Conservation (phyloP, 2,113 vertebrate species). For the Dolichallabes microphthalmus region DNA sequence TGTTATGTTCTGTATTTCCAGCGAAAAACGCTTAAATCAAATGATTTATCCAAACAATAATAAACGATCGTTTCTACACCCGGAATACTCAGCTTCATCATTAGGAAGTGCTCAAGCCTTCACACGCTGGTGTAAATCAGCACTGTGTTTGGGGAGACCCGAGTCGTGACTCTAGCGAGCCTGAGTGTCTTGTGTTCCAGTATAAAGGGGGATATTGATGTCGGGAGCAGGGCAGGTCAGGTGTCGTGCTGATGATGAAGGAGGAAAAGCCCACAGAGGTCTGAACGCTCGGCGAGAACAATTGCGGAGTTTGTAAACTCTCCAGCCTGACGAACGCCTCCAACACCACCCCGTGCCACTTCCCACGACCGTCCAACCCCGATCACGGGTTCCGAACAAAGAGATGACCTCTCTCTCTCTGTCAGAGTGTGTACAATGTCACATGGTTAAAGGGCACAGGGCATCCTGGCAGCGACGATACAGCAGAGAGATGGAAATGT, state of each 20-base stretch:
- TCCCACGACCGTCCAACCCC: constrained; percentile 24
- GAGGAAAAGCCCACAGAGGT: constrained; percentile 43
- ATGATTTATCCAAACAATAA: background rate
- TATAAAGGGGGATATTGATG: constrained; percentile 34
- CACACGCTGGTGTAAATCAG: background rate
- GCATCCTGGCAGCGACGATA: constrained; percentile 33
- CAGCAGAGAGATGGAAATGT: constrained; percentile 1
- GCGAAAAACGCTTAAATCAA: background rate
- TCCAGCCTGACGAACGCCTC: constrained; percentile 26
- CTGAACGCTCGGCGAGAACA: constrained; percentile 38
- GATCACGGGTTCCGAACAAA: constrained; percentile 54
- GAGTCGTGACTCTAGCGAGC: background rate
- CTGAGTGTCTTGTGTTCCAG: background rate
- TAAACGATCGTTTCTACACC: background rate
- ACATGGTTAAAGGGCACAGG: constrained; percentile 12
- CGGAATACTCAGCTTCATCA: background rate
- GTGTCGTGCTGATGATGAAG: constrained; percentile 36
- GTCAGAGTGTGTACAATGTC: constrained; percentile 25
- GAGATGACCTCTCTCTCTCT: constrained; percentile 5
- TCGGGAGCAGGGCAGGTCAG: constrained; percentile 30
- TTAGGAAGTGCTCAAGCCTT: background rate
- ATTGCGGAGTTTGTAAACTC: constrained; percentile 18
- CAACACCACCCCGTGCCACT: constrained; percentile 33
- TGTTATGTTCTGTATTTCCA: too few species aligned
- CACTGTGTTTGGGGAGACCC: background rate